Base-by-base conservation (phyloP, 2,113 vertebrate species). In the Ailurus styani region DNA sequence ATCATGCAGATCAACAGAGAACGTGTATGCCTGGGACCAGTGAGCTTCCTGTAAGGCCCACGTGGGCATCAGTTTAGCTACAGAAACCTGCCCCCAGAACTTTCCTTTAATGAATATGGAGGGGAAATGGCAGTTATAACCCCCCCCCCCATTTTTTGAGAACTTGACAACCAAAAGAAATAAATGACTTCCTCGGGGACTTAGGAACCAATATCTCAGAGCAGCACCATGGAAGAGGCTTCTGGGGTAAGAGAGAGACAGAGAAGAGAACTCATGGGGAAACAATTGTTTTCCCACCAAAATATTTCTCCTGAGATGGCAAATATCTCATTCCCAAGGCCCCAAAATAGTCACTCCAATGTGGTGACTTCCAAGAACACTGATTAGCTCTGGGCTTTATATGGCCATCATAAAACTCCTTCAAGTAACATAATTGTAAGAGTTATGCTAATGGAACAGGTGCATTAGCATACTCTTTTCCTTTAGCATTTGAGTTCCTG, bases 341-440 rank as follows among this genome's bases (percentile, higher is more conserved):
- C 95, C 68, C 37, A 47, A 25, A 90, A 47, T 17, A 90, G 45
- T 50, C 62, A 42, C 31, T 14, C 45, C 72, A n/a, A 1, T 4
- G 2, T 12, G 62, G 13, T 85, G 54, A 72, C 83, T 40, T 84
- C 77, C 6, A 37, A 81, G 75, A 91, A 40, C 10, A 62, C 27
- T 27, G 2, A 70, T 45, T 12, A 47, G 3, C 34, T 9, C 3
- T 15, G 27, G 10, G 15, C 64, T 27, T 81, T 4, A 27, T 62
- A 20, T 77, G 57, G 64, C 40, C 3, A 31, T 50, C 27, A 10
- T 73, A 66, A 72, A 78, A 79, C 18, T 55, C 45, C 40, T 75
- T 87, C 82, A 90, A 54, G 34, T 82, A 57, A 91, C 92, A 64
- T 75, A 34, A 20, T n/a, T 47, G 52, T 7, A 85, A 57, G 45